Conservation (phyloP, 2,888 invertebrate genomes). For the Rhogogaster chlorosoma region DNA sequence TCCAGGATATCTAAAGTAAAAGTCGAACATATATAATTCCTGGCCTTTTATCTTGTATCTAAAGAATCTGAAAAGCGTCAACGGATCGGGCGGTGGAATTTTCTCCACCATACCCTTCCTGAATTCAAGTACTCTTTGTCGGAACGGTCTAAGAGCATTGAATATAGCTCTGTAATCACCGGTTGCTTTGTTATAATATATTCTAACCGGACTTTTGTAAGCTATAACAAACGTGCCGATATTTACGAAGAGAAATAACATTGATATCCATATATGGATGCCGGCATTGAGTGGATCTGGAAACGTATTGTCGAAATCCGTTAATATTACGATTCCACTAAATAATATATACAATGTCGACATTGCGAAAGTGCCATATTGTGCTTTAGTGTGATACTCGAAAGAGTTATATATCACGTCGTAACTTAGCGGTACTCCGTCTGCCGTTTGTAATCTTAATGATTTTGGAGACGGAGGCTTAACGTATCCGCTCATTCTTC, state of each 20-base stretch:
- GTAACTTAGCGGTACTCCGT: slow-evolving; percentile 71
- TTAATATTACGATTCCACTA: slow-evolving; percentile 56
- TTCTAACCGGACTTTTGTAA: slow-evolving; percentile 70
- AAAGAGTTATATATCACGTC: slow-evolving; percentile 72
- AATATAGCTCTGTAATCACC: slow-evolving; percentile 70
- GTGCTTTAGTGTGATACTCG: slow-evolving; percentile 66
- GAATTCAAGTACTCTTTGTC: slow-evolving; percentile 60
- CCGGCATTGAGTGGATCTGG: not conserved
- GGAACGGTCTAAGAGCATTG: slow-evolving; percentile 65
- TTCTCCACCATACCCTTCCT: slow-evolving; percentile 66
- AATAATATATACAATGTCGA: slow-evolving; percentile 55
- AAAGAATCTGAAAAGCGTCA: slow-evolving; percentile 68
- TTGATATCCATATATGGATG: not conserved
- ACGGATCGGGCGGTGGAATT: slow-evolving; percentile 58
- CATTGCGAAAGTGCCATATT: slow-evolving; percentile 63
- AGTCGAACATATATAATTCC: slow-evolving; percentile 68
- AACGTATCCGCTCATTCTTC: not conserved
- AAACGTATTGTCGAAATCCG: slow-evolving; percentile 60
- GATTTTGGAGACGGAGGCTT: not conserved
- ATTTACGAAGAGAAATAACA: slow-evolving; percentile 61
- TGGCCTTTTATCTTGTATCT: slow-evolving; percentile 64
- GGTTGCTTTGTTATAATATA: slow-evolving; percentile 69
- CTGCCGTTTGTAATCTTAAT: slow-evolving; percentile 55
- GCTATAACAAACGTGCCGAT: slow-evolving; percentile 64
- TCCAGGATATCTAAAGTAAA: slow-evolving; percentile 72